phyloP scores from a whole-genome alignment of 2,113 vertebrate species.

The Hystrix cristata region DNA sequence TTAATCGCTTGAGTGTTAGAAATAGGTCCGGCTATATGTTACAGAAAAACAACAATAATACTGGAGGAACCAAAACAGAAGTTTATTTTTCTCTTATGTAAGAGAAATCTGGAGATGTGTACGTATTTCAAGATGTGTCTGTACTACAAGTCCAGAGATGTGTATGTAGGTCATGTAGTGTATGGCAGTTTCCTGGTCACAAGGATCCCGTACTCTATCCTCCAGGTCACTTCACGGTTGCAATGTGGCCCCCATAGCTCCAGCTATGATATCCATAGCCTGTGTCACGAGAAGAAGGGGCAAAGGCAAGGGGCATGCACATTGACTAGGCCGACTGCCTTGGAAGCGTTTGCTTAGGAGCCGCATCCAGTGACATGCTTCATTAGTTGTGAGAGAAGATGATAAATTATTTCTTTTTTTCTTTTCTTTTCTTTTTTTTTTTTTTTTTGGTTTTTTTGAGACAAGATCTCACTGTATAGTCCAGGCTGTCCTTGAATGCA shows the following conservation, averaged over 20 bases:
- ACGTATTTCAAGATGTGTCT: neutral
- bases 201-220: neutral
- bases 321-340: neutral
- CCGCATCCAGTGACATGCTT: neutral
- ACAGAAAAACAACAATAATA: neutral
- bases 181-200: neutral
- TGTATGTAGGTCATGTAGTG: neutral
- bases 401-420: neutral
- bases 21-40: neutral
- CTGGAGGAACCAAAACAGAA: neutral
- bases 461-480: neutral
- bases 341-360: neutral
- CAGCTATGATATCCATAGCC: neutral
- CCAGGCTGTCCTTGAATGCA: neutral
- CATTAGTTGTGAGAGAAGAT: neutral
- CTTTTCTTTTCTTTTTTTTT: too few species aligned
- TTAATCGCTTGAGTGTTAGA: conserved; percentile 22
- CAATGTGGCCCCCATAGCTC: neutral
- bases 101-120: neutral
- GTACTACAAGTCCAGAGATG: neutral
- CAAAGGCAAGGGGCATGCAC: neutral
- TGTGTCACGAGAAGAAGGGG: neutral
- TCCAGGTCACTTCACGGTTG: neutral
- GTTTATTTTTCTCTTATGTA: neutral
- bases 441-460: neutral